Evolutionary conservation across 2,888 invertebrate genomes (phyloP).

Genomic region (Athalia circularis): DNA sequence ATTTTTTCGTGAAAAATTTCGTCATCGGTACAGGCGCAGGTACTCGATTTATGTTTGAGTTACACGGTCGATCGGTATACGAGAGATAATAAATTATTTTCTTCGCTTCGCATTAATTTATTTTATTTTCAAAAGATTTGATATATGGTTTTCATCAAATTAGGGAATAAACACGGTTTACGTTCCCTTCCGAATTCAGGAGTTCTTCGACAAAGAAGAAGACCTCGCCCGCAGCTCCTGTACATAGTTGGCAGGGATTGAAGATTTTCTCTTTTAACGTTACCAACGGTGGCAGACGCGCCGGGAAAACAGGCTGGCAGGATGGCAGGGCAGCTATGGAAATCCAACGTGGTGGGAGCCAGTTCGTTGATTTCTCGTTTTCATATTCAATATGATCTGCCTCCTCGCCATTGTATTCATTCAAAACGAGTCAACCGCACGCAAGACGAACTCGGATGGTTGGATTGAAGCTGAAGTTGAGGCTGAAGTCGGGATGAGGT

Average conservation of each 20-base stretch:
- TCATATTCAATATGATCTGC: slow-evolving; percentile 74
- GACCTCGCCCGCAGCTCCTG: background rate
- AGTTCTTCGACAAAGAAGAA: background rate
- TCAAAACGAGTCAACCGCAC: slow-evolving; percentile 74
- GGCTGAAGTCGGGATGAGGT: background rate
- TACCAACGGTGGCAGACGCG: slow-evolving; percentile 12
- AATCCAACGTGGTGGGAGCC: slow-evolving; percentile 57
- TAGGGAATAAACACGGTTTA: background rate
- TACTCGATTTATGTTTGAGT: background rate
- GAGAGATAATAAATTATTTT: background rate
- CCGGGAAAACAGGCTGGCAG: background rate
- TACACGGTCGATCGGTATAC: background rate
- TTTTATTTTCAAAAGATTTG: background rate
- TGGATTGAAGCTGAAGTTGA: slow-evolving; percentile 52
- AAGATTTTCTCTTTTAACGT: slow-evolving; percentile 1
- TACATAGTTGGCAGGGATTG: background rate
- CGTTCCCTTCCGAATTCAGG: background rate
- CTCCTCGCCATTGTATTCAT: slow-evolving; percentile 72
- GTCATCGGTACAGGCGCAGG: background rate
- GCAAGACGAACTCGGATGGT: slow-evolving; percentile 70
- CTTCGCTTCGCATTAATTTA: background rate
- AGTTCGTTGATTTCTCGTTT: slow-evolving; percentile 74
- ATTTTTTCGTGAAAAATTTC: too few species aligned
- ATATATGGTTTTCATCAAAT: background rate
- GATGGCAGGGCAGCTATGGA: slow-evolving; percentile 46